phyloP scores from a whole-genome alignment of 2,113 vertebrate species.

The Calcarius ornatus region DNA sequence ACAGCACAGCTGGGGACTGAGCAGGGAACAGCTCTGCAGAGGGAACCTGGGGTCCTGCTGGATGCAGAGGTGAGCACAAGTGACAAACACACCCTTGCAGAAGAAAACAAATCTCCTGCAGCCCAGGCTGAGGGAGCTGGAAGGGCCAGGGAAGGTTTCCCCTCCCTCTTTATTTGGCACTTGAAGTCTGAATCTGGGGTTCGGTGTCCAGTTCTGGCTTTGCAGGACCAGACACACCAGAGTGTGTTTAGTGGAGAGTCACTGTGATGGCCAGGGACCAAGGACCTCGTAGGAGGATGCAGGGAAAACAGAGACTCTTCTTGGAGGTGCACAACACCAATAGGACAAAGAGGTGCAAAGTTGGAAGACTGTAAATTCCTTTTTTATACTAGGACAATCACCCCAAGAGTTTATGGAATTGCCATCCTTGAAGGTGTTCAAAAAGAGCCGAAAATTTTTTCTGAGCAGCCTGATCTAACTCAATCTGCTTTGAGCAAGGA shows the following conservation, averaged over 20 bases:
- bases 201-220: neutral
- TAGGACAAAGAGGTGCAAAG: neutral
- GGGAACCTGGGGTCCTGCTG: neutral
- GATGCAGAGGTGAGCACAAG: neutral
- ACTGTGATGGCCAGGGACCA: neutral
- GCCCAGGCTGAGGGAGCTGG: neutral
- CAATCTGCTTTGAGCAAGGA: neutral
- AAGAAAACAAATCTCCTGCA: neutral
- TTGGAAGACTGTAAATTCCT: neutral
- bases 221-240: neutral
- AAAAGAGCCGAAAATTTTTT: neutral
- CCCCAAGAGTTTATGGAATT: neutral
- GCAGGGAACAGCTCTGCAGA: neutral
- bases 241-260: neutral
- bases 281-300: neutral
- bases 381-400: neutral
- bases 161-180: neutral
- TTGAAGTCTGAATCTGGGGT: neutral
- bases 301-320: neutral
- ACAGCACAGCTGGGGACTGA: neutral
- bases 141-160: neutral
- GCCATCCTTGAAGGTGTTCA: neutral
- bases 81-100: neutral
- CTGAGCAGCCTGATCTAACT: neutral
- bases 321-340: neutral